Evolutionary conservation across 2,888 invertebrate species (phyloP).

Genomic region (Tetranychus piercei): DNA sequence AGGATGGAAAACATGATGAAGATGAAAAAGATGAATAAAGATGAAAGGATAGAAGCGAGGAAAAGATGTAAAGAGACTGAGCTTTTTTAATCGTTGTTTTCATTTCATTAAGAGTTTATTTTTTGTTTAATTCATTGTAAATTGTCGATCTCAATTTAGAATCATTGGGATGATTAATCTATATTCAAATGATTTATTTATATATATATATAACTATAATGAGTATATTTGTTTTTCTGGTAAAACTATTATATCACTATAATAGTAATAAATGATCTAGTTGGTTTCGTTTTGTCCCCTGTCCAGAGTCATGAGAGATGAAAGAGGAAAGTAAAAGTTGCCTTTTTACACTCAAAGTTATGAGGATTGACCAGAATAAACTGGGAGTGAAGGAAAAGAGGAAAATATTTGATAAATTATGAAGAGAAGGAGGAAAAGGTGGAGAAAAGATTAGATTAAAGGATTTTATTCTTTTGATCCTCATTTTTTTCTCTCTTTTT

Average conservation of each 20-base stretch:
- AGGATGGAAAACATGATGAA: not conserved
- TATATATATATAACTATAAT: not conserved
- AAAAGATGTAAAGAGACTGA: not conserved
- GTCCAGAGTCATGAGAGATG: no score
- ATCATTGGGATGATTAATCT: not conserved
- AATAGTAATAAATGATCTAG: no score
- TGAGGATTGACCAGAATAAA: not conserved
- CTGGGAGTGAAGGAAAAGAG: not conserved
- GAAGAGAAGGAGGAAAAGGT: conserved; percentile 1
- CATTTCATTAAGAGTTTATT: not conserved
- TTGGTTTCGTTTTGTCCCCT: no score
- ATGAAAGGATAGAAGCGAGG: not conserved
- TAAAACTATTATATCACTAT: not conserved
- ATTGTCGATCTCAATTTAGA: not conserved
- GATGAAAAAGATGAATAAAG: not conserved
- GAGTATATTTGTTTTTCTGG: not conserved
- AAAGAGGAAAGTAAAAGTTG: no score
- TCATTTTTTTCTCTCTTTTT: not conserved
- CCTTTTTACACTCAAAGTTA: not conserved
- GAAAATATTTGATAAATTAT: not conserved
- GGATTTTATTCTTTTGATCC: not conserved
- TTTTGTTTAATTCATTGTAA: not conserved
- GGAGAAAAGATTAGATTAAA: conserved; percentile 5
- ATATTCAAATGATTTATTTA: not conserved
- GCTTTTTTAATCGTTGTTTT: not conserved